A percentile compares a stretch with the other conserved stretches of the same genome.
phyloP scores from a whole-genome alignment of 2,888 invertebrate species.

The Sinotaia quadrata region DNA sequence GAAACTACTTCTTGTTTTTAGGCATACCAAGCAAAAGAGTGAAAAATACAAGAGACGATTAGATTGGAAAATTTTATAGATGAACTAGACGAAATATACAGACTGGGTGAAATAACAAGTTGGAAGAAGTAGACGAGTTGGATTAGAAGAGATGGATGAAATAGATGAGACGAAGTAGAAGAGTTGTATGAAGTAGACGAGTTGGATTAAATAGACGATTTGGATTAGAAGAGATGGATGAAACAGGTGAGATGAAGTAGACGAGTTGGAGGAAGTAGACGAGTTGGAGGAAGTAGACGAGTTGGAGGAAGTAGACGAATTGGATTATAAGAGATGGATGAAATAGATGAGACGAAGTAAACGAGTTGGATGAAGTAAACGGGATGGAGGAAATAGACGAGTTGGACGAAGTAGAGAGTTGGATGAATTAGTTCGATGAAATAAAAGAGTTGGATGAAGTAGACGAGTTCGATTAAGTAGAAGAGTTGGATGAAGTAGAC shows the following conservation, averaged over 20 bases:
- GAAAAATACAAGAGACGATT: neutral
- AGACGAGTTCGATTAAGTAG: no score
- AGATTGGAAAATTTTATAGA: neutral
- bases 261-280: neutral
- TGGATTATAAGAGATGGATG: no score
- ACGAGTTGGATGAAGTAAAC: no score
- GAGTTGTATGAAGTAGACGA: neutral
- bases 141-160: neutral
- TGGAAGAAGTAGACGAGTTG: neutral
- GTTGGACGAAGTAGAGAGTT: no score
- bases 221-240: neutral
- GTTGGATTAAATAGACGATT: neutral
- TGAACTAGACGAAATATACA: neutral
- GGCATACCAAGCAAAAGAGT: no score
- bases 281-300: neutral
- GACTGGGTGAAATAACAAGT: neutral
- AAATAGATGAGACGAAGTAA: no score
- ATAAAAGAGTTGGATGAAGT: no score
- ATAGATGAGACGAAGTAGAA: neutral
- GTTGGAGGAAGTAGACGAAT: conserved; percentile 3
- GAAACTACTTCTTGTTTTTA: no score
- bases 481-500: no score
- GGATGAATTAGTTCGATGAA: no score
- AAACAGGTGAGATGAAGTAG: neutral
- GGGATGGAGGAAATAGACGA: no score